A percentile compares a stretch with the other conserved stretches of the same genome.
Conservation (phyloP, 2,888 invertebrate species). For the Leuctra nigra region DNA sequence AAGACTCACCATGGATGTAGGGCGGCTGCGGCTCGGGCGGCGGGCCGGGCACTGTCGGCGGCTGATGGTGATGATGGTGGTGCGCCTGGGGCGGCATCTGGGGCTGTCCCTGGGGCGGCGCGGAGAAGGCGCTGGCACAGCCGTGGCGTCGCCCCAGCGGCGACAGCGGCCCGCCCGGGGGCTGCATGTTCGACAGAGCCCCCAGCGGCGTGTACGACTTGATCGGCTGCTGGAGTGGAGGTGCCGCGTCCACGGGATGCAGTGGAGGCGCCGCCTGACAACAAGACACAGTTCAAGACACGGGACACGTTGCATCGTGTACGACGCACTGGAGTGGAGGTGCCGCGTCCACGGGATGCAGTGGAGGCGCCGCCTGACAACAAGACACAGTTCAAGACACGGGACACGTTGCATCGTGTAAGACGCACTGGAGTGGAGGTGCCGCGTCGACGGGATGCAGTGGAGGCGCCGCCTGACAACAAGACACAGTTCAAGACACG, state of each 20-base stretch:
- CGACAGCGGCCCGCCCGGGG: conserved; percentile 53
- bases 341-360: no score
- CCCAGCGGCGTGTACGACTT: conserved; percentile 77
- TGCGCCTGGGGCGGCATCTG: conserved; percentile 16
- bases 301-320: no score
- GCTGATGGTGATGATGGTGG: conserved; percentile 19
- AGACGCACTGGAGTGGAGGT: no score
- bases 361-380: no score
- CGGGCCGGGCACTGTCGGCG: not conserved
- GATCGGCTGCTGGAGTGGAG: conserved; percentile 37
- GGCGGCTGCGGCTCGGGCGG: conserved; percentile 33
- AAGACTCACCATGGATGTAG: conserved; percentile 42
- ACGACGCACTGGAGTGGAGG: no score
- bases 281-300: conserved; percentile 10
- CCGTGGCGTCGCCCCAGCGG: conserved; percentile 47
- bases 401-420: no score
- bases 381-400: no score
- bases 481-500: no score
- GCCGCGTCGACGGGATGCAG: no score
- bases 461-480: no score
- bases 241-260: conserved; percentile 32
- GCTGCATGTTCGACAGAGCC: conserved; percentile 81
- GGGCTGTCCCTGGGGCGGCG: conserved; percentile 31
- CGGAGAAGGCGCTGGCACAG: conserved; percentile 56
- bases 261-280: conserved; percentile 3